phyloP scores from a whole-genome alignment of 2,113 vertebrate species.

The Chitala chitala region DNA sequence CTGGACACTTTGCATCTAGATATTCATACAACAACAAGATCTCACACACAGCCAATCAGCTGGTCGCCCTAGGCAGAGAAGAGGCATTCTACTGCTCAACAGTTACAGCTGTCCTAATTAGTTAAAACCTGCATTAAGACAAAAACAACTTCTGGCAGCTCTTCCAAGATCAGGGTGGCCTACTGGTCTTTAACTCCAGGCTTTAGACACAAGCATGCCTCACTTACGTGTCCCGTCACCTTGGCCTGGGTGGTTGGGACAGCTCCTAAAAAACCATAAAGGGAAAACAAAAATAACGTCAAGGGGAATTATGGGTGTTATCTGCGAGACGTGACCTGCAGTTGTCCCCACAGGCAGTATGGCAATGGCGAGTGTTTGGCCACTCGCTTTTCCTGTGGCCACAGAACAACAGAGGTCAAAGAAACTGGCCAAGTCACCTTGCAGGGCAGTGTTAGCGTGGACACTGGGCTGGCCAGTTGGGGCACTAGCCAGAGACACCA shows the following conservation, averaged over 20 bases:
- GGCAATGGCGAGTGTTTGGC: background rate
- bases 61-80: no score
- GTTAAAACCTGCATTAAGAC: no score
- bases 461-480: constrained; percentile 67
- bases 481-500: constrained; percentile 81
- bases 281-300: constrained; percentile 4
- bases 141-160: no score
- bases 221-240: constrained; percentile 89
- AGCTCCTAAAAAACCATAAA: constrained; percentile 64
- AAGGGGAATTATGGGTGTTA: background rate
- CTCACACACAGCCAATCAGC: no score
- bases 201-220: background rate
- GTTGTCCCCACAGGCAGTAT: background rate
- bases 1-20: no score
- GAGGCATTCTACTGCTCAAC: no score
- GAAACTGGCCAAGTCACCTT: constrained; percentile 67
- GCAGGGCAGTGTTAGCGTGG: constrained; percentile 68
- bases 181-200: no score
- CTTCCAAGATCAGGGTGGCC: no score
- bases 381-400: background rate
- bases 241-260: constrained; percentile 83
- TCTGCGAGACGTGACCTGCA: no score
- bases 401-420: background rate
- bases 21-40: no score
- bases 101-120: no score